Conservation (phyloP, 2,797 vertebrate genomes). For the Aphelocoma californica region DNA sequence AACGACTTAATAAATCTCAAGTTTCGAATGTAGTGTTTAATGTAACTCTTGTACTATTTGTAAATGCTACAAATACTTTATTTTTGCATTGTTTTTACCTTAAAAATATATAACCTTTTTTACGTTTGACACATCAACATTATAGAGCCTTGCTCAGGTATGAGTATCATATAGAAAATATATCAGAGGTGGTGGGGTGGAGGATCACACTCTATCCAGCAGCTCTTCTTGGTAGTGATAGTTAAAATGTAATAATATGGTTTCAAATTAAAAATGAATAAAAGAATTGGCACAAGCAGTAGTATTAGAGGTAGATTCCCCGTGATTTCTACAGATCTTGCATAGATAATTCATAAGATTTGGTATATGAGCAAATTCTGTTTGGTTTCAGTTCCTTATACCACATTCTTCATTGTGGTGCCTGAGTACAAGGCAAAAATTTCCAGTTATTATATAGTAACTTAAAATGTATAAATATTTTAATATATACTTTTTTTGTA, state of each 20-base stretch:
- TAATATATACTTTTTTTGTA: slow-evolving; percentile 83
- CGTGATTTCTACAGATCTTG: background rate
- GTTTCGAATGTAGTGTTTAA: slow-evolving; percentile 70
- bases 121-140: slow-evolving; percentile 66
- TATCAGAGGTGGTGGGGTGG: background rate
- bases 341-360: slow-evolving; percentile 13
- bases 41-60: slow-evolving; percentile 79
- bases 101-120: slow-evolving; percentile 75
- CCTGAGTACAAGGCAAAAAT: slow-evolving; percentile 37
- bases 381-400: background rate
- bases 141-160: slow-evolving; percentile 73
- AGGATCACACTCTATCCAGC: background rate
- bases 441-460: slow-evolving; percentile 74
- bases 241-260: background rate
- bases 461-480: slow-evolving; percentile 82
- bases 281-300: slow-evolving; percentile 7
- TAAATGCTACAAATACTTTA: slow-evolving; percentile 82
- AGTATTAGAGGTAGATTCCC: background rate
- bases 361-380: slow-evolving; percentile 46
- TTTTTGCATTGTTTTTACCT: slow-evolving; percentile 84
- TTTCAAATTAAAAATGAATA: background rate
- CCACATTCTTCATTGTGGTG: slow-evolving; percentile 5
- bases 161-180: slow-evolving; percentile 20
- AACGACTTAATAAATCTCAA: slow-evolving; percentile 41
- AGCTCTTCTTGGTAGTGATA: background rate